Base-by-base conservation (phyloP, 2,797 vertebrate species). In the Brotogeris chrysoptera region DNA sequence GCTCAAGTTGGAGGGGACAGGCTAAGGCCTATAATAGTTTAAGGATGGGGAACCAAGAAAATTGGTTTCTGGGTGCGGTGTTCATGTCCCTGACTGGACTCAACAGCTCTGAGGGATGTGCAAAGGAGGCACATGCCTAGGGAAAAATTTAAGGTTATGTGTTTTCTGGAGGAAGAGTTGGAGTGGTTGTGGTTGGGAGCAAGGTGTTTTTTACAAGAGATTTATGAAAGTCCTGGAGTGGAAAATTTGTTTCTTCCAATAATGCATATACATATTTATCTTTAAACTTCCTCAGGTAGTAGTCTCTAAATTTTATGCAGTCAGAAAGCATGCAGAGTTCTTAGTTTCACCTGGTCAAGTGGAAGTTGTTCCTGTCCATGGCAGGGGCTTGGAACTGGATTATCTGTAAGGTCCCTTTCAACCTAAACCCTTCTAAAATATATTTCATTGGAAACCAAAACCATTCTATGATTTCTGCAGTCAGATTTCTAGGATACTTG, bases 1-100 rank as follows among this genome's bases (percentile, higher is more conserved):
- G 13, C 1, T 57, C 20, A 16, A 28, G 10, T 12, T 4, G 0
- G 2, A 5, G 3, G 1, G 2, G 0, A 2, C 5, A 16, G 36
- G 16, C 1, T 12, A 7, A 4, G 1, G 1, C 18, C 1, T 39
- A 1, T 6, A 2, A 3, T 4, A 4, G 2, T 5, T 34, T 3
- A 27, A 5, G 4, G 2, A 1, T 1, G 0, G 2, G 21, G 2
- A 20, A 13, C 5, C 4, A 13, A 57, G 14, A 57, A 57, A 15
- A 34, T 15, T 57, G n/a, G 9, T 34, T 57, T 57, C n/a, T 34
- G n/a, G 9, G 6, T 57, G 21, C 6, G 21, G 21, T 34, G 1
- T 39, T 46, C 20, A 2, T 3, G 7, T 28, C 0, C 1, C 5
- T 11, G 11, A 3, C 9, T 12, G 0, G 6, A 11, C 15, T 36